Conservation (phyloP, 2,888 invertebrate genomes). For the Tethea ocularis region DNA sequence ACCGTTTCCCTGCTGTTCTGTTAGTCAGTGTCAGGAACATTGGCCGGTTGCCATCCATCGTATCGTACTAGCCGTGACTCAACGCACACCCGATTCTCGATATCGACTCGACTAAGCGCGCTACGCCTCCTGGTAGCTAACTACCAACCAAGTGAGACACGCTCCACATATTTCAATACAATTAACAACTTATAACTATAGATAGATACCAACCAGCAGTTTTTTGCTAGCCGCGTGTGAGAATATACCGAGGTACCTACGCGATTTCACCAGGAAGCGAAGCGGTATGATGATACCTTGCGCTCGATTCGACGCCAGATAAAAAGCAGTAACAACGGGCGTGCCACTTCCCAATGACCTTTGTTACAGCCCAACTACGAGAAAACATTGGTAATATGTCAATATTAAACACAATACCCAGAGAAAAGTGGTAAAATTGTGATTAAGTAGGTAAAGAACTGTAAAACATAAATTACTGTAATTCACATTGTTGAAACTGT, state of each 20-base stretch:
- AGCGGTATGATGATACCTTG: constrained; percentile 72
- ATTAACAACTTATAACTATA: constrained; percentile 57
- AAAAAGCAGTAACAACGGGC: constrained; percentile 70
- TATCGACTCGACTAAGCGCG: constrained; percentile 45
- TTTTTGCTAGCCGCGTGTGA: constrained; percentile 73
- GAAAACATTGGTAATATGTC: constrained; percentile 26
- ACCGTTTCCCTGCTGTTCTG: constrained; percentile 27
- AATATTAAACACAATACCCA: neutral
- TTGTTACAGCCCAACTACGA: constrained; percentile 62
- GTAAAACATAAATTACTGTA: neutral
- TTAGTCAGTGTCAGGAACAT: constrained; percentile 48
- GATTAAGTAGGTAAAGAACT: neutral
- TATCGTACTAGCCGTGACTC: constrained; percentile 61
- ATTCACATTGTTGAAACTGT: constrained; percentile 15
- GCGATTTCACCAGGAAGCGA: constrained; percentile 78
- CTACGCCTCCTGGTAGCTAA: constrained; percentile 27
- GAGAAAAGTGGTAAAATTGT: neutral
- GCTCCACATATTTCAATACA: constrained; percentile 67
- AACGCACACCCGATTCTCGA: constrained; percentile 42
- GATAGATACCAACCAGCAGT: constrained; percentile 39
- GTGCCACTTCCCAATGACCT: constrained; percentile 79
- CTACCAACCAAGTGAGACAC: constrained; percentile 52
- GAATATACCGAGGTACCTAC: constrained; percentile 42
- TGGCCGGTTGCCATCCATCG: constrained; percentile 66
- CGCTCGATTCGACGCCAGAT: constrained; percentile 75